Percentiles rank a stretch among this genome's conserved stretches.
Evolutionary conservation across 2,113 vertebrate genomes (phyloP).

Genomic region (Periophthalmus modestus): DNA sequence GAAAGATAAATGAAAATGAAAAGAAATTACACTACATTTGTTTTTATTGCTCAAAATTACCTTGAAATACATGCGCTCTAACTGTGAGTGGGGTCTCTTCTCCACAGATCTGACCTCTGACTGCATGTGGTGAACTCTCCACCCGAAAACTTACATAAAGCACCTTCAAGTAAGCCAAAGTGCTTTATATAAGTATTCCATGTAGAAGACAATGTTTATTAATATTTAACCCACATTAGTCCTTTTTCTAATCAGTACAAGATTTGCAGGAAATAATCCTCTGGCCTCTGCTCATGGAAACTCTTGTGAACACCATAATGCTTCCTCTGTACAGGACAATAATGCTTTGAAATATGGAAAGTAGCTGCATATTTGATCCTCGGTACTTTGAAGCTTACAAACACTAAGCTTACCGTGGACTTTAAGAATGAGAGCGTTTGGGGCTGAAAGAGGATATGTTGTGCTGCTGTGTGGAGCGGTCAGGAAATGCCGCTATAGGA

Average conservation of each 20-base stretch:
- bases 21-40: too few relatives aligned
- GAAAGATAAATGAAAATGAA: too few relatives aligned
- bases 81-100: neutral
- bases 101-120: neutral
- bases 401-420: constrained; percentile 25
- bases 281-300: constrained; percentile 26
- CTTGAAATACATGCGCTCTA: neutral
- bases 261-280: constrained; percentile 8
- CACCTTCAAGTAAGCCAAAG: neutral
- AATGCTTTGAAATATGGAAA: constrained; percentile 50
- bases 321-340: constrained; percentile 12
- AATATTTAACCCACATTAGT: neutral
- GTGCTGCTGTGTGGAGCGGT: constrained; percentile 41
- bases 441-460: constrained; percentile 60
- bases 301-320: constrained; percentile 21
- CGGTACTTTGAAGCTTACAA: constrained; percentile 35
- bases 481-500: constrained; percentile 65
- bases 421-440: constrained; percentile 21
- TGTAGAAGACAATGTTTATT: neutral
- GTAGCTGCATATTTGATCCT: constrained; percentile 40
- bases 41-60: neutral
- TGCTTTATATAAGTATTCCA: neutral
- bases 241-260: constrained; percentile 6
- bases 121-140: neutral
- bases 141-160: neutral